These are phyloP conservation scores for Drosophila rhopaloa DNA, from an alignment of 1,140 invertebrate species.

Conservation along the genomic window DNA sequence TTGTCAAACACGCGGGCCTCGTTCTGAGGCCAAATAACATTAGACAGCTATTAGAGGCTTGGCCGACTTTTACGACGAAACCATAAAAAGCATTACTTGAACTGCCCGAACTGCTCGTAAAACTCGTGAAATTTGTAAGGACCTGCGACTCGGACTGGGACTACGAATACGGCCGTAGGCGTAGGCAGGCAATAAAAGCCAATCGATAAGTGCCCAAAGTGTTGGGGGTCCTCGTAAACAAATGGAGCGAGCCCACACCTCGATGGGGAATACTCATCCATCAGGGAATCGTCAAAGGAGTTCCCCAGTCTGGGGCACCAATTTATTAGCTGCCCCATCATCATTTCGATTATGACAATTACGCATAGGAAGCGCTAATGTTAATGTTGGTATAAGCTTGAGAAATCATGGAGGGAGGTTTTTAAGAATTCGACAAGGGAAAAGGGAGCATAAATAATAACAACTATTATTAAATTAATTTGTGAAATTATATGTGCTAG, in stretches of 20 bases:
- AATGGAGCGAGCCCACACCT: conserved; percentile 40
- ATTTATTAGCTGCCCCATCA: conserved; percentile 42
- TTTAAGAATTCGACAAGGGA: neutral
- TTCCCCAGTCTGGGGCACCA: conserved; percentile 19
- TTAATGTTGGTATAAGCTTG: neutral
- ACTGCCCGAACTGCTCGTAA: conserved; percentile 64
- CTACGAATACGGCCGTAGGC: conserved; percentile 10
- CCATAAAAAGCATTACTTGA: conserved; percentile 75
- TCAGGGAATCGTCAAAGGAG: conserved; percentile 38
- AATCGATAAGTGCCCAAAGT: conserved; percentile 76
- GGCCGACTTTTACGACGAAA: conserved; percentile 69
- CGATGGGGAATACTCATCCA: conserved; percentile 9
- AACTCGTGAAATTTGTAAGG: conserved; percentile 66
- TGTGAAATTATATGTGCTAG: neutral
- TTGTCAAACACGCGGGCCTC: conserved; percentile 44
- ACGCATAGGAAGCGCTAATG: conserved; percentile 9
- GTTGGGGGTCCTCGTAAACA: conserved; percentile 60
- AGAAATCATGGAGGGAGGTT: neutral
- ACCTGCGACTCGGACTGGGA: conserved; percentile 12
- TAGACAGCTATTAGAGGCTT: conserved; percentile 78
- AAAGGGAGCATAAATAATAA: neutral
- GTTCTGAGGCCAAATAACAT: conserved; percentile 61
- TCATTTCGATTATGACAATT: conserved; percentile 45
- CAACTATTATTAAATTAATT: no score
- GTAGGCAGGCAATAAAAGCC: conserved; percentile 61